These are phyloP conservation scores for Kryptopterus vitreolus DNA, from an alignment of 2,797 vertebrate genomes.

Conservation along the genomic window DNA sequence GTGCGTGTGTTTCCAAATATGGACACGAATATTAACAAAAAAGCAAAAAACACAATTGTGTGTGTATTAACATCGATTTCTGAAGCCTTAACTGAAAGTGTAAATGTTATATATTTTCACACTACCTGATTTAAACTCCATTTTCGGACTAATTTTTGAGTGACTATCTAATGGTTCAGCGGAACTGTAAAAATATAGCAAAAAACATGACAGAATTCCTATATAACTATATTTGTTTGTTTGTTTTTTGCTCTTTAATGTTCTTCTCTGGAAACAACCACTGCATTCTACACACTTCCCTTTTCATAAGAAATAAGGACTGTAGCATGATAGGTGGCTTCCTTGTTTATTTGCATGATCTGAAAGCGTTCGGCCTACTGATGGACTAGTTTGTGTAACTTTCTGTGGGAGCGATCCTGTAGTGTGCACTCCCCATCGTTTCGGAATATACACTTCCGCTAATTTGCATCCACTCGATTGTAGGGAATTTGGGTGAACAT, in stretches of 20 bases:
- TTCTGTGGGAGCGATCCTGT: background rate
- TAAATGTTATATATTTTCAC: slow-evolving; percentile 5
- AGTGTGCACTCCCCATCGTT: slow-evolving; percentile 3
- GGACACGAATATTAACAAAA: background rate
- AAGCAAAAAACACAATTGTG: background rate
- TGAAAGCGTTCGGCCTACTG: too few relatives aligned
- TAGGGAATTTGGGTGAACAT: too few relatives aligned
- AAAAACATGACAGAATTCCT: background rate
- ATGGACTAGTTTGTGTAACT: background rate
- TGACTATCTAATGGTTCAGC: background rate
- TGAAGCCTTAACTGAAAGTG: background rate
- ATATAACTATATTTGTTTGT: too few relatives aligned
- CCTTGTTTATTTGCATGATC: background rate
- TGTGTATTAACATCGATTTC: background rate
- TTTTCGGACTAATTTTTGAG: background rate
- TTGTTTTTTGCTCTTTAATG: too few relatives aligned
- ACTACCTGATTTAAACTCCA: background rate
- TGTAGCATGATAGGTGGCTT: background rate
- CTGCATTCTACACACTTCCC: background rate
- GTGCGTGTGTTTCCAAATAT: too few relatives aligned
- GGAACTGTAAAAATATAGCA: background rate
- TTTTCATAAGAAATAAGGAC: background rate
- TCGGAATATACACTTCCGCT: too few relatives aligned
- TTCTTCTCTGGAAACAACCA: background rate
- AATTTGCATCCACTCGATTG: background rate